Conservation (phyloP, 2,113 vertebrate genomes). For the Nothocercus nigrocapillus region DNA sequence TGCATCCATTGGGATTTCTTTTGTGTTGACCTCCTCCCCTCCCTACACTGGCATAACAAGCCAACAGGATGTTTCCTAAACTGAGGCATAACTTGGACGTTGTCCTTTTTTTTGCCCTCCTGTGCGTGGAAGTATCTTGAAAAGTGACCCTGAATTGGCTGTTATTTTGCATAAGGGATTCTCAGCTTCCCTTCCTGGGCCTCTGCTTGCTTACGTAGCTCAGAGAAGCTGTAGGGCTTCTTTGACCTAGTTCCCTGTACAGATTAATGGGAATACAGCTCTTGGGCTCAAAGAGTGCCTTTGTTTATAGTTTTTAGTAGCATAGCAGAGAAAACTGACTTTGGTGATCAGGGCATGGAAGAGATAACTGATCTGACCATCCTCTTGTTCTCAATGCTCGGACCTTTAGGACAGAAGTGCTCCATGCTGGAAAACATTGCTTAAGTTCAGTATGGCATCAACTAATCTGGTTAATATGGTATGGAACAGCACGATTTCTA, state of each 20-base stretch:
- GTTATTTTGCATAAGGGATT: not conserved
- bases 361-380: accelerated
- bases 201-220: not conserved
- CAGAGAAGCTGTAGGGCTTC: slow-evolving; percentile 42
- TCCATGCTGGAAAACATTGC: not conserved
- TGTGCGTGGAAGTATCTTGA: slow-evolving; percentile 1
- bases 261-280: not conserved
- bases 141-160: not conserved
- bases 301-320: slow-evolving; percentile 5
- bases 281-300: slow-evolving; percentile 5
- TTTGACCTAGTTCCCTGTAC: slow-evolving; percentile 32
- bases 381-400: not conserved
- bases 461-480: not conserved
- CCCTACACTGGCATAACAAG: not conserved
- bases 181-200: not conserved
- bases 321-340: not conserved
- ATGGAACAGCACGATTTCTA: not conserved
- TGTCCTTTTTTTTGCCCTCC: not conserved
- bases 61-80: slow-evolving; percentile 16
- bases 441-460: not conserved
- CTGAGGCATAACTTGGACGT: not conserved
- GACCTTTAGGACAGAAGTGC: not conserved
- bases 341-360: not conserved
- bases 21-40: not conserved
- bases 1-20: not conserved